Conservation (phyloP, 1,140 invertebrate species). For the Idris sp. region DNA sequence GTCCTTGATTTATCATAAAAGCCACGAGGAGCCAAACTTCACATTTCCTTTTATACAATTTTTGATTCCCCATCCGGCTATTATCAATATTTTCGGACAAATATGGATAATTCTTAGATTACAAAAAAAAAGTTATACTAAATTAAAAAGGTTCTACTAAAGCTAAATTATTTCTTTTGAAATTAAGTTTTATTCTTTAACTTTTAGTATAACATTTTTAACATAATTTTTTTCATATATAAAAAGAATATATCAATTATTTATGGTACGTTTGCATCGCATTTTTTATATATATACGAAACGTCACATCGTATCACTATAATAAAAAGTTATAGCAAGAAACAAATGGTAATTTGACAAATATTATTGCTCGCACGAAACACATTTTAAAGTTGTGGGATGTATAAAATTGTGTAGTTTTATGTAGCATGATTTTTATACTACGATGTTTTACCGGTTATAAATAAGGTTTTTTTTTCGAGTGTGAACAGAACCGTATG, state of each 20-base stretch:
- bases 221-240: no score
- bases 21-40: conserved; percentile 24
- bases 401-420: no score
- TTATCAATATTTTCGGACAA: not conserved
- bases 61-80: conserved; percentile 14
- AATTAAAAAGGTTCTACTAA: no score
- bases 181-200: no score
- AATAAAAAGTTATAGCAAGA: conserved; percentile 29
- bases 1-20: conserved; percentile 57
- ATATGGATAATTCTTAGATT: no score
- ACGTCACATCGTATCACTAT: conserved; percentile 11
- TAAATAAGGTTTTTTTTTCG: conserved; percentile 24
- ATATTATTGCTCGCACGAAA: conserved; percentile 10
- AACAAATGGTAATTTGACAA: conserved; percentile 30
- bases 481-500: not conserved
- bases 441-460: conserved; percentile 8
- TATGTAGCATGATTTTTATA: conserved; percentile 4
- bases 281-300: conserved; percentile 28
- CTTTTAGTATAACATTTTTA: no score
- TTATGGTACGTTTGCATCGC: no score
- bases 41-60: conserved; percentile 28
- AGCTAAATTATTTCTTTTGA: no score
- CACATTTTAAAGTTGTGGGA: no score
- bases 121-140: no score
- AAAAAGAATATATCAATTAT: no score